Evolutionary conservation across 2,113 vertebrate genomes (phyloP).

Genomic region (Mixornis gularis): DNA sequence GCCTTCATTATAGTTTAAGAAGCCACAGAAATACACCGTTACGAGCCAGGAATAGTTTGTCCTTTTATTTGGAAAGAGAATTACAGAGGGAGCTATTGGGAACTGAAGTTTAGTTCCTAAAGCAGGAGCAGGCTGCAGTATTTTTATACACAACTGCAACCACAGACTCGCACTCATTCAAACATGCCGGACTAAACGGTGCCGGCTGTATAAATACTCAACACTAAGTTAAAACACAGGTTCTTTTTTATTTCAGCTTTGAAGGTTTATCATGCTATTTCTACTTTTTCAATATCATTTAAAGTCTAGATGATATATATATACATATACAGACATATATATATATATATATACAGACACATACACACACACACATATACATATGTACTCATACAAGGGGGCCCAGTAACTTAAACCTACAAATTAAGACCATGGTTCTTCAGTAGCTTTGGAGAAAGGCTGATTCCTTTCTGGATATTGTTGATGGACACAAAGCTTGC

Average conservation of each 20-base stretch:
- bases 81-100: slow-evolving; percentile 74
- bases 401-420: slow-evolving; percentile 38
- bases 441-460: neutral
- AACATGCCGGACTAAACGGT: slow-evolving; percentile 74
- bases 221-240: slow-evolving; percentile 71
- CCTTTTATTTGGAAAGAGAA: slow-evolving; percentile 85
- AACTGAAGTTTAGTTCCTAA: slow-evolving; percentile 61
- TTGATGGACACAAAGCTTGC: neutral
- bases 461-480: neutral
- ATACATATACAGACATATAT: neutral
- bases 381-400: neutral
- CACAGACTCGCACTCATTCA: slow-evolving; percentile 67
- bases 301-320: slow-evolving; percentile 39
- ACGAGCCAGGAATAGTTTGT: slow-evolving; percentile 79
- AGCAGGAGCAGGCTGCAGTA: slow-evolving; percentile 65
- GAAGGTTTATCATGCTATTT: slow-evolving; percentile 72
- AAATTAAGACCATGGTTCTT: slow-evolving; percentile 45
- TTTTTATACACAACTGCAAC: slow-evolving; percentile 76
- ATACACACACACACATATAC: neutral
- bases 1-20: slow-evolving; percentile 71
- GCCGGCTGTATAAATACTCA: slow-evolving; percentile 85
- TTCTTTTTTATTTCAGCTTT: slow-evolving; percentile 76
- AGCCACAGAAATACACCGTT: slow-evolving; percentile 80
- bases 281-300: slow-evolving; percentile 69
- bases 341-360: neutral